These are phyloP conservation scores for Drosophila sp. DNA, from an alignment of 1,140 invertebrate genomes.

Conservation along the genomic window DNA sequence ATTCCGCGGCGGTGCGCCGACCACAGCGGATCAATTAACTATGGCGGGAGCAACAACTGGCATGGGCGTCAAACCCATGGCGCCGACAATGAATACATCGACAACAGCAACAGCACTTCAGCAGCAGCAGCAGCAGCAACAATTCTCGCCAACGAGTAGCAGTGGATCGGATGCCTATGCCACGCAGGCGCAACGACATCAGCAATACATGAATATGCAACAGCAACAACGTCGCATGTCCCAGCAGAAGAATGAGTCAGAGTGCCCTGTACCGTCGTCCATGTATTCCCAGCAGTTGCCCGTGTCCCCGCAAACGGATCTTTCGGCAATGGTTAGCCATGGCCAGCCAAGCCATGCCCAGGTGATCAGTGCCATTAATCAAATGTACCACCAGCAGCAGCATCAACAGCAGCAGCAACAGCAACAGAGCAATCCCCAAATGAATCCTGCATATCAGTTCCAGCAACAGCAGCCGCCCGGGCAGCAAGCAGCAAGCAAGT, in stretches of 20 bases:
- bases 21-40: conserved; percentile 39
- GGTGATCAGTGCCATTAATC: conserved; percentile 71
- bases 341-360: conserved; percentile 68
- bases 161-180: conserved; percentile 65
- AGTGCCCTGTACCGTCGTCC: conserved; percentile 73
- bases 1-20: conserved; percentile 83
- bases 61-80: conserved; percentile 17
- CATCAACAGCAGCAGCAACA: conserved; percentile 65
- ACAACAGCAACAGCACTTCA: conserved; percentile 20
- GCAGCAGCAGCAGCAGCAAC: conserved; percentile 42
- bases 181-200: conserved; percentile 72
- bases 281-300: conserved; percentile 80
- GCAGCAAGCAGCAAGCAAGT: conserved; percentile 26
- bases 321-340: conserved; percentile 70
- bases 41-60: conserved; percentile 1
- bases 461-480: conserved; percentile 75
- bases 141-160: conserved; percentile 67
- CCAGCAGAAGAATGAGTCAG: conserved; percentile 60
- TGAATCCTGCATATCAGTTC: conserved; percentile 77
- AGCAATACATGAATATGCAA: conserved; percentile 70
- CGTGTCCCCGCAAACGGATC: conserved; percentile 78
- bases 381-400: conserved; percentile 73
- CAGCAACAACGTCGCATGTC: conserved; percentile 66
- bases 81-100: not conserved
- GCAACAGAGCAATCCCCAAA: conserved; percentile 70